These are phyloP conservation scores for Phytoseiulus persimilis DNA, from an alignment of 2,888 invertebrate genomes.

Conservation along the genomic window DNA sequence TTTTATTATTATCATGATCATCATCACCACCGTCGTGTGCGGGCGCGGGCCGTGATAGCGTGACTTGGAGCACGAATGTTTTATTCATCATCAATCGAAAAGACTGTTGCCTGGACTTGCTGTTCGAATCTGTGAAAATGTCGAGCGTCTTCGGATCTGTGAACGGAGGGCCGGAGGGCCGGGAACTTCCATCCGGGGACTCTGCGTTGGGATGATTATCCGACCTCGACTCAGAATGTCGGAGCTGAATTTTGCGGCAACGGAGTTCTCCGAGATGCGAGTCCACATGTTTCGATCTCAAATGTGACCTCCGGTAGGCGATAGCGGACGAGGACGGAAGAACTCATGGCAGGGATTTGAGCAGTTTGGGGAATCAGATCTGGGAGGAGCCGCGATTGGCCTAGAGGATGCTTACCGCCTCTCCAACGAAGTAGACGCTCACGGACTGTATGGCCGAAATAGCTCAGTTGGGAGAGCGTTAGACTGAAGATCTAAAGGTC, in stretches of 20 bases:
- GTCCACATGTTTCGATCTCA: too few species aligned
- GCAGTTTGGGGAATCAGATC: not conserved
- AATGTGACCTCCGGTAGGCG: too few species aligned
- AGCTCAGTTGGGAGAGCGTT: conserved; percentile 46
- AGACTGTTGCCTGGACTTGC: not conserved
- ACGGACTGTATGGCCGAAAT: conserved; percentile 42
- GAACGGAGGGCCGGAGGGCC: not conserved
- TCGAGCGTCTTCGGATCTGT: not conserved
- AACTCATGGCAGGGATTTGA: too few species aligned
- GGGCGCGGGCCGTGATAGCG: not conserved
- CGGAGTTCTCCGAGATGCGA: too few species aligned
- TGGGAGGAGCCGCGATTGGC: not conserved
- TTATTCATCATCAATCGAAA: not conserved
- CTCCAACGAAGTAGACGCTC: not conserved
- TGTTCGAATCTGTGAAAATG: not conserved
- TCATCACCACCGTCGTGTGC: not conserved
- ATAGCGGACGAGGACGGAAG: too few species aligned
- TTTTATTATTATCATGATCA: not conserved
- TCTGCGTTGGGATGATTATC: too few species aligned
- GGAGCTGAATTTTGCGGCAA: too few species aligned
- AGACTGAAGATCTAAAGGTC: conserved; percentile 46
- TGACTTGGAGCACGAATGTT: not conserved
- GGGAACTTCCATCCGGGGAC: too few species aligned
- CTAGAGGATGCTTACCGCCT: not conserved
- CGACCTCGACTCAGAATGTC: too few species aligned